Evolutionary conservation across 2,797 vertebrate species (phyloP).

Genomic region (Columba guinea): DNA sequence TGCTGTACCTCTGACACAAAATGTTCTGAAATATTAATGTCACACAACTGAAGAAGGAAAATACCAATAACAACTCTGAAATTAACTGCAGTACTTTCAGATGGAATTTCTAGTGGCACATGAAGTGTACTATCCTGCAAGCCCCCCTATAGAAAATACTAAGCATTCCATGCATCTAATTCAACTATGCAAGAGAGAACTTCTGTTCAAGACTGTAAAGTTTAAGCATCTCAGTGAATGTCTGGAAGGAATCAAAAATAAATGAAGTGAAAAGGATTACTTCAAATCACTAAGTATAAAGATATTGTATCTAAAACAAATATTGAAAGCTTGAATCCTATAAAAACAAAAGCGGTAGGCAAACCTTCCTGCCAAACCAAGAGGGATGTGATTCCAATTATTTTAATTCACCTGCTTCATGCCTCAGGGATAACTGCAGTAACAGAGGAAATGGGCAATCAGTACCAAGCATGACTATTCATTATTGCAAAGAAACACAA

Average conservation of each 20-base stretch:
- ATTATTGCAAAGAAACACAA: background rate
- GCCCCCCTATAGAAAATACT: background rate
- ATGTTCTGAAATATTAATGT: constrained; percentile 17
- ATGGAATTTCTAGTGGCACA: background rate
- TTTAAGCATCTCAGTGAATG: background rate
- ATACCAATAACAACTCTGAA: background rate
- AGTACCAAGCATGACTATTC: background rate
- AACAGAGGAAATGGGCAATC: background rate
- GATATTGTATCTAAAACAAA: background rate
- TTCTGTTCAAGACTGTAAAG: background rate
- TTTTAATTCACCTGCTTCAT: background rate
- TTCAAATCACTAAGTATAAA: background rate
- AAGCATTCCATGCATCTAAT: background rate
- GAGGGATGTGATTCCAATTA: background rate
- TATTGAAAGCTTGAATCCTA: background rate
- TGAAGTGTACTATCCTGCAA: background rate
- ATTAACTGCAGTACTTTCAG: background rate
- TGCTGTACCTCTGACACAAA: background rate
- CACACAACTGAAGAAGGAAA: background rate
- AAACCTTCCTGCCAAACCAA: background rate
- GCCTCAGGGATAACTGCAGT: background rate
- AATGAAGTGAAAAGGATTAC: background rate
- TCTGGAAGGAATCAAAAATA: background rate
- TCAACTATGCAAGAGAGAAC: background rate
- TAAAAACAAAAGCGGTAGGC: background rate